Evolutionary conservation across 37 sponge, comb jelly and placozoan species (phyloP), one percentile per base, ranked within the genome.

Genomic region (Halisarca cf. caerulea): DNA sequence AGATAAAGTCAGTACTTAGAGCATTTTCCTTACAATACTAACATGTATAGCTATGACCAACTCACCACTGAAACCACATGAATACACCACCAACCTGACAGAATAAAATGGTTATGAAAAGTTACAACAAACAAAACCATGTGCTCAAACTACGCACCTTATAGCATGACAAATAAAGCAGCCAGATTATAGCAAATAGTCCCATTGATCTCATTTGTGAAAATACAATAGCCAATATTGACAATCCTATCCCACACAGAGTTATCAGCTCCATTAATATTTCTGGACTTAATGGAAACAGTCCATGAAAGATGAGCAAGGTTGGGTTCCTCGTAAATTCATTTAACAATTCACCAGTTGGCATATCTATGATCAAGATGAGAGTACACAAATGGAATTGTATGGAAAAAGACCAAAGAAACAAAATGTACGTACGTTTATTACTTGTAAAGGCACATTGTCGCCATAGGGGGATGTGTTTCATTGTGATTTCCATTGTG

Each of bases 31-130:
- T 43, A 27, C 8, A 14, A 79, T 42, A 79, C 17, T n/a, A 11
- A 25, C 41, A 5, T 33, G 59, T 0, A 24, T 39, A 1, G n/a
- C 42, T 33, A 72, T 8, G n/a, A n/a, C 21, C 2, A 17, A 84
- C 93, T 86, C 59, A 92, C 96, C 99, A 98, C 61, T 98, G 99
- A 89, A 98, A 98, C 95, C 95, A 96, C 47, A 98, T 73, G 83
- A 98, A 98, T 33, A 86, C 88, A 36, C 91, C 88, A 2, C 99
- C 99, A 45, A 91, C 94, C 98, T 98, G 78, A 23, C 79, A 35
- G 24, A 59, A 36, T 32, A 80, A 7, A 81, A 77, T 60, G 55
- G 9, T 69, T 70, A 21, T 54, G 20, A 32, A 21, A 39, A 35
- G 5, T 39, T 68, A 18, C 6, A 40, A 33, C 73, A 86, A 35